phyloP scores from a whole-genome alignment of 2,797 vertebrate genomes.

The Sylvilagus floridanus region DNA sequence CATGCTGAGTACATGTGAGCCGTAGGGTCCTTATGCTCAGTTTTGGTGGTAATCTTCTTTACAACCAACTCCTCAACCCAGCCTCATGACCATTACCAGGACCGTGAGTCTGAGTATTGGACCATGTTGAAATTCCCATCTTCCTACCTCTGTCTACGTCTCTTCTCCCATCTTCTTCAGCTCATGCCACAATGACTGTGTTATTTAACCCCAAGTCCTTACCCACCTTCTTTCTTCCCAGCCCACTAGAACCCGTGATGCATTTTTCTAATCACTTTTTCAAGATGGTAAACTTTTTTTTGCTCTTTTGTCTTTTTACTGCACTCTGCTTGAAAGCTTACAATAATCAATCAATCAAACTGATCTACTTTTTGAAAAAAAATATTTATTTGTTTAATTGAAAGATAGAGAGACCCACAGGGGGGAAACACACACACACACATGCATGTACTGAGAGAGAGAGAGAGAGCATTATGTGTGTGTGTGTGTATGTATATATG shows the following conservation, averaged over 20 bases:
- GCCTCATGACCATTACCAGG: background rate
- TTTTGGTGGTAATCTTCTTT: background rate
- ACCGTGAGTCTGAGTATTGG: background rate
- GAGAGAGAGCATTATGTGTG: no score
- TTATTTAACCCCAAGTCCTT: background rate
- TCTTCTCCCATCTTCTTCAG: background rate
- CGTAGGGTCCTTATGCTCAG: background rate
- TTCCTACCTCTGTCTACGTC: background rate
- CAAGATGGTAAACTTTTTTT: background rate
- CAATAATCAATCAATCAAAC: background rate
- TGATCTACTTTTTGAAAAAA: background rate
- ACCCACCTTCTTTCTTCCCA: background rate
- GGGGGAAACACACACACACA: no score
- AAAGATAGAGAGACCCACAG: no score
- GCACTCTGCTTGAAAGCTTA: background rate
- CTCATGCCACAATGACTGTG: fast-evolving
- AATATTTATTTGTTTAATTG: no score
- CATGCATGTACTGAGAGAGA: no score
- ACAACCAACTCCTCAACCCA: background rate
- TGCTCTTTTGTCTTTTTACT: background rate
- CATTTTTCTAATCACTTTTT: background rate
- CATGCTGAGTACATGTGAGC: fast-evolving
- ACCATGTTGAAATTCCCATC: background rate
- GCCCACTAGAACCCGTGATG: background rate
- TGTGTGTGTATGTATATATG: no score